These are phyloP conservation scores for Chaetodon trifascialis DNA, from an alignment of 2,113 vertebrate species.

Conservation along the genomic window DNA sequence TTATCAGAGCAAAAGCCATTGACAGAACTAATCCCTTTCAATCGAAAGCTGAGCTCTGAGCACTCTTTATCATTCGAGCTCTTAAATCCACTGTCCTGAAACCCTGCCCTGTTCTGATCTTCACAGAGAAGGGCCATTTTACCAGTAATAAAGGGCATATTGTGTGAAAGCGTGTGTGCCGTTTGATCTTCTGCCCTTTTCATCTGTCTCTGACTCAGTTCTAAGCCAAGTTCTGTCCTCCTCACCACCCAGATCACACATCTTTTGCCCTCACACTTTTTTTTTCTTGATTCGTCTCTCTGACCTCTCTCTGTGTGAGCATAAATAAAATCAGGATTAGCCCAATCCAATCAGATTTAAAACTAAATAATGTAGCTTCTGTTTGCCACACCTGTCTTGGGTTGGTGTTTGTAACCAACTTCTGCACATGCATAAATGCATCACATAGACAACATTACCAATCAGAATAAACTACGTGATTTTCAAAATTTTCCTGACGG, in stretches of 20 bases:
- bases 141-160: constrained; percentile 13
- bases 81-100: constrained; percentile 33
- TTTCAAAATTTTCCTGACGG: not conserved
- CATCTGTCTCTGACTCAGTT: constrained; percentile 38
- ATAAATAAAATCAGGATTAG: not conserved
- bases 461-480: not conserved
- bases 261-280: constrained; percentile 43
- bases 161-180: constrained; percentile 26
- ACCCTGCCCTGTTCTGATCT: constrained; percentile 38
- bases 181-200: constrained; percentile 52
- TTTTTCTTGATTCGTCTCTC: constrained; percentile 36
- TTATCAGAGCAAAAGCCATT: constrained; percentile 25
- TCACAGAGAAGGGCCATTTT: constrained; percentile 25
- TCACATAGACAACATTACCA: not conserved
- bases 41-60: constrained; percentile 35
- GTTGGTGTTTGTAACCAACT: not conserved
- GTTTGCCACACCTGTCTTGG: not conserved
- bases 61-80: constrained; percentile 18
- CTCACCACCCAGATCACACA: constrained; percentile 31
- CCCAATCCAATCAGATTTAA: constrained; percentile 1
- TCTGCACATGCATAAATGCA: not conserved
- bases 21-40: constrained; percentile 45
- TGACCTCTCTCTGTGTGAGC: not conserved
- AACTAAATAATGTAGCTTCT: not conserved
- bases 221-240: constrained; percentile 13